Base-by-base conservation (phyloP, 1,140 invertebrate species). In the Drosophila funebris region DNA sequence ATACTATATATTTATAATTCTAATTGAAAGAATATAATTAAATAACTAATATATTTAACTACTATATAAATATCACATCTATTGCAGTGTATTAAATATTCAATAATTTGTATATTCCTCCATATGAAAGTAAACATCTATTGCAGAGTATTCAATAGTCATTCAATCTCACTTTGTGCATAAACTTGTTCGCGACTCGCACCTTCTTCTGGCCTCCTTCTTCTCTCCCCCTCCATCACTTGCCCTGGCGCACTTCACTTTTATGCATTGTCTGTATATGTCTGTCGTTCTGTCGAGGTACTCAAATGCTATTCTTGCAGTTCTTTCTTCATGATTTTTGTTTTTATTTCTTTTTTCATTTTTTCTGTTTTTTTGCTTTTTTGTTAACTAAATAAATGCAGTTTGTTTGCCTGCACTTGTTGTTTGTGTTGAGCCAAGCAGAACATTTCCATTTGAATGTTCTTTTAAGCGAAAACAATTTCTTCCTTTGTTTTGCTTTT, bases 391-490 rank as follows among this genome's bases (percentile, higher is more conserved):
- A 87, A 88, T 88, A 87, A 87, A 87, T 82, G 83, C 82, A 88
- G 83, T 88, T 87, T 83, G 81, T 81, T 78, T 84, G 81, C 81
- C 76, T 80, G 81, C 81, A 85, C 73, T 85, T 79, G 82, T 87
- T 87, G 82, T 87, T 87, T 87, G 83, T 87, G 83, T 87, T 88
- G 83, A 87, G 78, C 83, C 83, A 87, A 88, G 83, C 83, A 88
- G 78, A 87, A 87, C 83, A 88, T 87, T 87, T 87, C 83, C 83
- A 87, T 87, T 87, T 83, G 83, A 87, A 87, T 87, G 83, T 87
- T 88, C 83, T 87, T 87, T 87, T 87, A 88, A 88, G 83, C 83
- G 83, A 82, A 83, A 88, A 83, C 83, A 87, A 88, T 87, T 87
- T 79, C 85, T 88, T 87, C 83, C 83, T 87, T 87, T 87, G 83